Evolutionary conservation across 2,797 vertebrate species (phyloP).

Genomic region (Anguilla marmorata): DNA sequence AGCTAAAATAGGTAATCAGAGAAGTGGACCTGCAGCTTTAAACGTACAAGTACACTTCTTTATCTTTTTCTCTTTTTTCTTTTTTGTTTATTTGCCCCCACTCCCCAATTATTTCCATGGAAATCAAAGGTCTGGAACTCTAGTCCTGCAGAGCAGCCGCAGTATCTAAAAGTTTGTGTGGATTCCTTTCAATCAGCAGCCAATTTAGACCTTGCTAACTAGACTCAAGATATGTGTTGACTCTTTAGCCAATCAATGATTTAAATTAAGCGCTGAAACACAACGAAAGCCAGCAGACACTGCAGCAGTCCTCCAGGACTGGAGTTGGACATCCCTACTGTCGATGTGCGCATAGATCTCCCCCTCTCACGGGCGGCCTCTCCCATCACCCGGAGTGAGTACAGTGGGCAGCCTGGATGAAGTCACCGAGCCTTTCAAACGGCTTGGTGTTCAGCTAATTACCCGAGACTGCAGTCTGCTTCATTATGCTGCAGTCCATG

Average conservation of each 20-base stretch:
- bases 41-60: not conserved
- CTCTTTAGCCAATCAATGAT: not conserved
- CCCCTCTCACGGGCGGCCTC: not conserved
- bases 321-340: not conserved
- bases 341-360: not conserved
- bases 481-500: constrained; percentile 47
- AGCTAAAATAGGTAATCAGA: not conserved
- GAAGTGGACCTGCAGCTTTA: not conserved
- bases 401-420: not conserved
- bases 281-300: not conserved
- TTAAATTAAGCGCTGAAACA: not conserved
- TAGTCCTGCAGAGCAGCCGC: not conserved
- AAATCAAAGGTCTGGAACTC: not conserved
- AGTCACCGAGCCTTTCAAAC: not conserved
- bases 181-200: not conserved
- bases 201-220: not conserved
- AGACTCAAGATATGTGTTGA: not conserved
- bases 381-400: not conserved
- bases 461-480: not conserved
- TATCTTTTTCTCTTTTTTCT: not conserved
- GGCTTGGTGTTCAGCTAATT: not conserved
- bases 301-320: not conserved
- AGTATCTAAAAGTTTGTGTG: not conserved
- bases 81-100: not conserved
- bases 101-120: not conserved